Base-by-base conservation (phyloP, 2,113 vertebrate genomes). In the Prunella fulvescens region DNA sequence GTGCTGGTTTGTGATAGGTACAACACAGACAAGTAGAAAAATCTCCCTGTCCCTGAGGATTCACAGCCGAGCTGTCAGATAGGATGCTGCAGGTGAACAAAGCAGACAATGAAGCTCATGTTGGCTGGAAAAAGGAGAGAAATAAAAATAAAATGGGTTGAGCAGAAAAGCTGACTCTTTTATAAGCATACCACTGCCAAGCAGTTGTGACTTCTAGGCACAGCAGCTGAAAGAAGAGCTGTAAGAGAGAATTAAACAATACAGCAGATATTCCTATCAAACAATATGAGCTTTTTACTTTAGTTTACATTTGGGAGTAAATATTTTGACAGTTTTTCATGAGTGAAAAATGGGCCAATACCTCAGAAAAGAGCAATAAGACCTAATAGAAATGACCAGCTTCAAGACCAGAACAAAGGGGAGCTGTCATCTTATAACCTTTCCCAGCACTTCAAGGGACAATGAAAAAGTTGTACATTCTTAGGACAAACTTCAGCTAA, bases 211-310 rank as follows among this genome's bases (percentile, higher is more conserved):
- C 79, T 88, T 90, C 64, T 57, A 88, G 72, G 86, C 23, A 61
- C 20, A 78, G 25, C 56, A 74, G 48, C 53, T 53, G 40, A 88
- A 77, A 88, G 10, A 40, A 42, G 65, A 89, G 56, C n/a, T 92
- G 86, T 65, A 90, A 91, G 40, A 86, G 47, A 70, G 26, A 31
- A 94, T 95, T 93, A 94, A 94, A 94, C 71, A 95, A 74, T 71
- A 37, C 28, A 90, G 56, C n/a, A 67, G 48, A 84, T 88, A 94
- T 78, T 92, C 48, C 44, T 47, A 81, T 88, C 82, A 90, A 94
- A 92, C 44, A 56, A 28, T 48, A 92, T 28, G 24, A 54, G 67
- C 50, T 71, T 93, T 79, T 71, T 48, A 79, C 19, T 53, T 81
- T 42, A 83, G 39, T 85, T 88, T 19, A 3, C 7, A 26, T 94